Evolutionary conservation across 2,113 vertebrate genomes (phyloP).

Genomic region (Hemiscyllium ocellatum): DNA sequence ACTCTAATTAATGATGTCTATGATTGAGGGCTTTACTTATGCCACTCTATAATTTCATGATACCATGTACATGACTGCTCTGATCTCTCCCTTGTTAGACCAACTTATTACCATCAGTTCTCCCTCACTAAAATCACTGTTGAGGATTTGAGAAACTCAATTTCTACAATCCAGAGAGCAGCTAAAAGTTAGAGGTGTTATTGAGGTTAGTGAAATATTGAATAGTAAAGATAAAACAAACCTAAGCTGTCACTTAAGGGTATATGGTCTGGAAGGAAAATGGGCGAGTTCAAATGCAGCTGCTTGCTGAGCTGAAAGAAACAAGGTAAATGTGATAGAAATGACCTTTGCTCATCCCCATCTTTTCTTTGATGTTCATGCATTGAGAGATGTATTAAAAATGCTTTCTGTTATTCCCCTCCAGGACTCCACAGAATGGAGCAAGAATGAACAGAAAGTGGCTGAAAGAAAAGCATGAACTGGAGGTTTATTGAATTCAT

Average conservation of each 20-base stretch:
- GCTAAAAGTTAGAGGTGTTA: neutral
- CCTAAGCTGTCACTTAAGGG: neutral
- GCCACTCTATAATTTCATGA: neutral
- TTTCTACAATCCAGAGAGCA: neutral
- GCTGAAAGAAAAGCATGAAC: slow-evolving; percentile 99
- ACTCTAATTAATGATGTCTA: neutral
- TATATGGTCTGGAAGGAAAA: neutral
- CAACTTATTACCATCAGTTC: neutral
- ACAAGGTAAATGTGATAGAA: neutral
- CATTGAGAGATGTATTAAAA: neutral
- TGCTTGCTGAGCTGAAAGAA: neutral
- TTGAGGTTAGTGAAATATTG: neutral
- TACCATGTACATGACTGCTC: neutral
- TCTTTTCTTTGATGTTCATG: neutral
- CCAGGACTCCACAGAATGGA: slow-evolving; percentile 99
- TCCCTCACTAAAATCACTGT: neutral
- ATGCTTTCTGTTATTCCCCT: neutral
- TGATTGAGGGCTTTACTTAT: neutral
- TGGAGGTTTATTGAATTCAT: slow-evolving; percentile 99
- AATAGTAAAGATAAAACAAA: neutral
- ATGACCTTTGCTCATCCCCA: neutral
- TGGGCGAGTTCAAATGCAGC: neutral
- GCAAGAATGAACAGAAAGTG: slow-evolving; percentile 99
- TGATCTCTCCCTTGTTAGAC: neutral
- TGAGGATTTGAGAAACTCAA: neutral